These are phyloP conservation scores for Trogon melanurus DNA, from an alignment of 2,113 vertebrate species.

Conservation along the genomic window DNA sequence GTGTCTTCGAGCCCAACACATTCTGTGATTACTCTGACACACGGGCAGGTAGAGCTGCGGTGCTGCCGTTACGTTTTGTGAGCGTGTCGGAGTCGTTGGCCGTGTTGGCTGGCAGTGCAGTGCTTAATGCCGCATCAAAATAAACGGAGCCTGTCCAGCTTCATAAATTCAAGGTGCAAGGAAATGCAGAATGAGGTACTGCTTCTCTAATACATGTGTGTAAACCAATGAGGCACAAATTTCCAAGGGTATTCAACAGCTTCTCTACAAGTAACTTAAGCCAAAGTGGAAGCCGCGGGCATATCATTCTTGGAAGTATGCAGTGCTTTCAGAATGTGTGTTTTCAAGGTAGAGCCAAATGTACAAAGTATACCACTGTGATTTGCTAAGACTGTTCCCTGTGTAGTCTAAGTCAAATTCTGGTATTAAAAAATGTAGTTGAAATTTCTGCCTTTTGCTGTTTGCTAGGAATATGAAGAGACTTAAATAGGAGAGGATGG, in stretches of 20 bases:
- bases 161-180: not conserved
- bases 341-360: not conserved
- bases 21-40: too few species aligned
- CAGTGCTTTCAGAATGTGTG: not conserved
- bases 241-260: not conserved
- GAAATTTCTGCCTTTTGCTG: not conserved
- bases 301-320: not conserved
- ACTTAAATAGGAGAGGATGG: not conserved
- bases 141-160: not conserved
- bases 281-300: not conserved
- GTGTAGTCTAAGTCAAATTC: not conserved
- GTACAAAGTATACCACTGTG: not conserved
- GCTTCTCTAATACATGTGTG: not conserved
- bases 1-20: too few species aligned
- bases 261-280: not conserved
- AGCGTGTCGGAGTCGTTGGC: not conserved
- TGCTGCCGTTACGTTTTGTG: not conserved
- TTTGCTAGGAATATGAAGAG: not conserved
- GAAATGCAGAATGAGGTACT: not conserved
- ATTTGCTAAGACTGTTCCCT: not conserved
- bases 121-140: not conserved
- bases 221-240: not conserved
- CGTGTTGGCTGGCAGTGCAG: not conserved
- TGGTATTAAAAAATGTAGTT: not conserved
- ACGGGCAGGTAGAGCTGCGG: not conserved